These are phyloP conservation scores for Eretmochelys imbricata DNA, from an alignment of 2,113 vertebrate species.

Conservation along the genomic window DNA sequence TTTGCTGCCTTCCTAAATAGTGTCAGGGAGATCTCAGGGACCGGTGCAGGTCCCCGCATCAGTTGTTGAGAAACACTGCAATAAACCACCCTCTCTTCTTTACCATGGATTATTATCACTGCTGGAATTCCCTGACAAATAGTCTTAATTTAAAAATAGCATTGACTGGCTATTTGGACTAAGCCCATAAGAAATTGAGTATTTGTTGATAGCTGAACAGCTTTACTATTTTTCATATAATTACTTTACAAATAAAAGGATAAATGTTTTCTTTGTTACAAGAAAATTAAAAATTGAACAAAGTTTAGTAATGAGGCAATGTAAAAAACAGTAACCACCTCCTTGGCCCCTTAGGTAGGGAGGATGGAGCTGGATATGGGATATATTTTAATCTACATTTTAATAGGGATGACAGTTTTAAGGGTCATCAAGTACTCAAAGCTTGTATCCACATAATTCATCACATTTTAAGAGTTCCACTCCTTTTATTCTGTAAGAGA, in stretches of 20 bases:
- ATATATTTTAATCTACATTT: accelerated
- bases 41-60: too few relatives aligned
- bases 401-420: not conserved
- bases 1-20: too few relatives aligned
- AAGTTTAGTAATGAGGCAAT: not conserved
- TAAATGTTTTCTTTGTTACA: not conserved
- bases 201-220: not conserved
- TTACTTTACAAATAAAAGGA: not conserved
- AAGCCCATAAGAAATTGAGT: not conserved
- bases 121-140: not conserved
- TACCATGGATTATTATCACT: not conserved
- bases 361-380: not conserved
- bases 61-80: too few relatives aligned
- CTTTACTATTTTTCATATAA: not conserved
- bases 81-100: too few relatives aligned
- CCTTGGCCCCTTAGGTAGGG: not conserved
- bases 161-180: too few relatives aligned
- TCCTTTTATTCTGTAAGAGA: not conserved
- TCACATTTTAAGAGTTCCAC: not conserved
- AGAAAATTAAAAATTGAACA: not conserved
- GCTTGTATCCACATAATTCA: not conserved
- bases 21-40: too few relatives aligned
- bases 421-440: not conserved
- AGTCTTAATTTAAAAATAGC: not conserved
- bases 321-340: not conserved